Percentiles rank a stretch among this genome's conserved stretches.
Evolutionary conservation across 2,797 vertebrate genomes (phyloP).

Genomic region (Schizothorax lantsangensis): DNA sequence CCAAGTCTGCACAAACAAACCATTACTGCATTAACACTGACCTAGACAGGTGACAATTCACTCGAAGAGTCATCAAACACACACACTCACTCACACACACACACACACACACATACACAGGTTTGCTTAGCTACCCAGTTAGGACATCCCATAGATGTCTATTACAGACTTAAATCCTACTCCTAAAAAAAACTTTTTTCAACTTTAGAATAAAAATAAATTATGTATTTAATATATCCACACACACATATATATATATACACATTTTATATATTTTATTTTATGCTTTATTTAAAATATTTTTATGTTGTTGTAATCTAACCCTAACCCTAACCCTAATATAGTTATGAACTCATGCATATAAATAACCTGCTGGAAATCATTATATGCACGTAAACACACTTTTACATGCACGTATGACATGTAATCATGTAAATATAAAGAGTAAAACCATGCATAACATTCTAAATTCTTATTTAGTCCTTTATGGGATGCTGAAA

Average conservation of each 20-base stretch:
- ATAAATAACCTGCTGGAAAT: not conserved
- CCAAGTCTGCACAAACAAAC: slow-evolving; percentile 41
- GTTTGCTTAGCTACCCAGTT: not conserved
- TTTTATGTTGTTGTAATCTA: not conserved
- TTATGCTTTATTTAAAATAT: not conserved
- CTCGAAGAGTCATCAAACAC: not conserved
- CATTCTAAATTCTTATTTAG: not conserved
- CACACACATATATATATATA: not conserved
- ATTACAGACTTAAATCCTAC: not conserved
- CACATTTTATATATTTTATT: not conserved
- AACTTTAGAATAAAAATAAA: not conserved
- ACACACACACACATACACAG: not conserved
- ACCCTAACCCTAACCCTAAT: not conserved
- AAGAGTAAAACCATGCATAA: not conserved
- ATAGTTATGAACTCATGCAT: not conserved
- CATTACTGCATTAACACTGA: slow-evolving; percentile 38
- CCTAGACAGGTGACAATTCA: slow-evolving; percentile 1
- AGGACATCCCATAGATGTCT: not conserved
- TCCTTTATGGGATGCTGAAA: not conserved
- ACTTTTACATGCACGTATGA: not conserved
- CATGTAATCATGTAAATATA: not conserved
- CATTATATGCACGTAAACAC: not conserved
- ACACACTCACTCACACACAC: not conserved
- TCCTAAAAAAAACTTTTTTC: not conserved
- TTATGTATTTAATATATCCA: not conserved